phyloP scores from a whole-genome alignment of 2,113 vertebrate species.

The Scolopax mira region DNA sequence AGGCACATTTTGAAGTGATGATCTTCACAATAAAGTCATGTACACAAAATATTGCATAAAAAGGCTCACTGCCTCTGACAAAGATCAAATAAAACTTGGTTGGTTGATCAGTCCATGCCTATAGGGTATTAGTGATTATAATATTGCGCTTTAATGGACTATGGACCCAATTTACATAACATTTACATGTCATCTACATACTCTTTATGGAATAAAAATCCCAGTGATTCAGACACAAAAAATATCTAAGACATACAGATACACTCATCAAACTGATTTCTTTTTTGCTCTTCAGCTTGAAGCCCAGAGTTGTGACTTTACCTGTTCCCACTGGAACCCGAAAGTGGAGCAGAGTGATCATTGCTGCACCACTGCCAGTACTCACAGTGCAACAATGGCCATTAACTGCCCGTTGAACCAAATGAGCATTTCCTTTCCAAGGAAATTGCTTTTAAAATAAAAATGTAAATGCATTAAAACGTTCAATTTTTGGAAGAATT shows the following conservation, averaged over 20 bases:
- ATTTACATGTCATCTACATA: constrained; percentile 43
- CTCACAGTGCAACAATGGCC: not conserved
- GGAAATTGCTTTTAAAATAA: not conserved
- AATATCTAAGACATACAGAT: not conserved
- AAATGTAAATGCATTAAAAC: not conserved
- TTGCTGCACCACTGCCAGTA: not conserved
- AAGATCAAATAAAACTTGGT: constrained; percentile 60
- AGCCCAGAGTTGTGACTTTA: not conserved
- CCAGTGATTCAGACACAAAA: constrained; percentile 43
- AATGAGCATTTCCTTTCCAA: not conserved
- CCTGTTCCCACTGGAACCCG: not conserved
- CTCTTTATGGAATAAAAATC: constrained; percentile 15
- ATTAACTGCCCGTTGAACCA: not conserved
- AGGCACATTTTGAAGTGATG: not conserved
- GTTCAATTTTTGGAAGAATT: not conserved
- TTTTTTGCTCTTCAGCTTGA: not conserved
- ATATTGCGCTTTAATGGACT: constrained; percentile 46
- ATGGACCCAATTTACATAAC: constrained; percentile 47
- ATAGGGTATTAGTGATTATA: constrained; percentile 66
- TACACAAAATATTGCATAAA: constrained; percentile 34
- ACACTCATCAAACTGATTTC: not conserved
- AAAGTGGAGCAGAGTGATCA: not conserved
- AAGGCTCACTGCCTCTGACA: constrained; percentile 24
- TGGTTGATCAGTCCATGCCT: constrained; percentile 46
- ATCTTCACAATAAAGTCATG: constrained; percentile 32